Evolutionary conservation across 2,113 vertebrate genomes (phyloP).

Genomic region (Danionella cerebrum): DNA sequence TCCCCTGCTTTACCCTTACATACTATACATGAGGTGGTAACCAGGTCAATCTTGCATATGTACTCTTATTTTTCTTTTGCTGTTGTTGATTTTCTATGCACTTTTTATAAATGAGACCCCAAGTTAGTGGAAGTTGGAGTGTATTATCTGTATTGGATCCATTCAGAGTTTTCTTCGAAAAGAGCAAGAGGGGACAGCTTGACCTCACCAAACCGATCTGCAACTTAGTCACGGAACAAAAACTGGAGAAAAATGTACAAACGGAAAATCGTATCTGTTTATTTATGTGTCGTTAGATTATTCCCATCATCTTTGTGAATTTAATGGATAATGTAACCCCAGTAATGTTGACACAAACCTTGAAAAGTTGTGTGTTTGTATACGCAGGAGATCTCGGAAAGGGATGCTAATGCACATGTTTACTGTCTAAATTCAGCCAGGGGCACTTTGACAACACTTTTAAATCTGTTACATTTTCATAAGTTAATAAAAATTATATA

Average conservation of each 20-base stretch:
- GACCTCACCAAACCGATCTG: conserved; percentile 20
- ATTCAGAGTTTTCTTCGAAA: background rate
- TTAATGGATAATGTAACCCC: too few species aligned
- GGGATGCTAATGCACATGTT: background rate
- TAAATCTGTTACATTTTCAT: conserved; percentile 51
- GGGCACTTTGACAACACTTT: conserved; percentile 47
- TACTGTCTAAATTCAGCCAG: conserved; percentile 27
- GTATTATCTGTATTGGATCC: background rate
- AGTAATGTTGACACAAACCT: too few species aligned
- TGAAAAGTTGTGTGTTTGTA: background rate
- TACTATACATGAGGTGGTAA: too few species aligned
- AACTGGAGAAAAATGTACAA: background rate
- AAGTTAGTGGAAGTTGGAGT: background rate
- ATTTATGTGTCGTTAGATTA: background rate
- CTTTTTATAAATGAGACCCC: too few species aligned
- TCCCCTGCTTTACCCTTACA: too few species aligned
- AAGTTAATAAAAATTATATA: conserved; percentile 56
- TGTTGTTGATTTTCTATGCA: too few species aligned
- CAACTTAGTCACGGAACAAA: background rate
- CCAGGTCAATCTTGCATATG: too few species aligned
- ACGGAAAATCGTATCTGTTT: background rate
- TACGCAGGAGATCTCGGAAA: background rate
- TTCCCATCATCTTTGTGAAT: too few species aligned
- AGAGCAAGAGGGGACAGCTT: conserved; percentile 6
- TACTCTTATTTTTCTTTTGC: too few species aligned